These are phyloP conservation scores for Hozukius guyotensis DNA, from an alignment of 2,797 vertebrate species.

Conservation along the genomic window DNA sequence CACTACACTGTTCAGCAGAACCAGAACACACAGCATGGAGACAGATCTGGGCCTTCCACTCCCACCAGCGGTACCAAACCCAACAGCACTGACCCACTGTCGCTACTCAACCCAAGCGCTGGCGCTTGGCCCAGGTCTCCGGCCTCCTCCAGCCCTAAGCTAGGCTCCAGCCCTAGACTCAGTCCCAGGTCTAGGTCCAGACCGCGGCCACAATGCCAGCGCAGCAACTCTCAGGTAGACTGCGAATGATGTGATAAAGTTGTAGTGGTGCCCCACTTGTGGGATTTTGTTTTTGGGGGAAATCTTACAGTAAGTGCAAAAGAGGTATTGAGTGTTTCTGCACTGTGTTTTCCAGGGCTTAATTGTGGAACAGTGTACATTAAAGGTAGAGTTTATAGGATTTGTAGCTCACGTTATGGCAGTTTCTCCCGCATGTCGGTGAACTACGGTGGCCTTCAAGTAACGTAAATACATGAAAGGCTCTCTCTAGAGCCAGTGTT, in stretches of 20 bases:
- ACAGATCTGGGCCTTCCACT: conserved; percentile 15
- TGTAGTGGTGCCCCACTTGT: neutral
- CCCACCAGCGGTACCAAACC: conserved; percentile 7
- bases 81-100: neutral
- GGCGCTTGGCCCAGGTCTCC: neutral
- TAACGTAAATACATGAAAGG: too few species aligned
- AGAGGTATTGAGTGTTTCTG: neutral
- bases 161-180: conserved; percentile 54
- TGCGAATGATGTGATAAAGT: neutral
- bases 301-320: neutral
- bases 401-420: too few species aligned
- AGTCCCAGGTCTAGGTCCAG: conserved; percentile 51
- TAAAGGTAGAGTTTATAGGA: too few species aligned
- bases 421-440: too few species aligned
- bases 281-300: neutral
- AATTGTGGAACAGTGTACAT: neutral
- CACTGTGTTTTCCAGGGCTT: neutral
- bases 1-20: conserved; percentile 86
- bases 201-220: conserved; percentile 74
- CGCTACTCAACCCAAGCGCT: neutral
- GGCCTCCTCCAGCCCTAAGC: conserved; percentile 44
- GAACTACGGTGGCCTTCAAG: too few species aligned
- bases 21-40: conserved; percentile 37
- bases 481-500: rapidly evolving
- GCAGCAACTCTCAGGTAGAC: conserved; percentile 85